These are phyloP conservation scores for Heterotis niloticus DNA, from an alignment of 2,113 vertebrate genomes.

Conservation along the genomic window DNA sequence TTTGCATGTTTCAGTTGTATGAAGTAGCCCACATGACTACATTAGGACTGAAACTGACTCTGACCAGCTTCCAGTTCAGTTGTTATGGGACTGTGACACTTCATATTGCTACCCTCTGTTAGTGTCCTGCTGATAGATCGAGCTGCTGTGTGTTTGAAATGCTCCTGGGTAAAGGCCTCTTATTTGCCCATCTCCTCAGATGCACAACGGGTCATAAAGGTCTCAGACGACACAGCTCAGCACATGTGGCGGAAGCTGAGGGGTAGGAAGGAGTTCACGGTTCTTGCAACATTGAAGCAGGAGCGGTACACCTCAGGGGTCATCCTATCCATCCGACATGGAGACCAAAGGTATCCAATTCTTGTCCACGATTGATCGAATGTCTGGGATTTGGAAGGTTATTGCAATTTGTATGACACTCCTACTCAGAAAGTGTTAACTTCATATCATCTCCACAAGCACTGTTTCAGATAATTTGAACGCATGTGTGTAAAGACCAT, in stretches of 20 bases:
- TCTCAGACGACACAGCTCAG: slow-evolving; percentile 67
- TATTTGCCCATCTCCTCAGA: slow-evolving; percentile 52
- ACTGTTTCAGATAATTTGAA: not conserved
- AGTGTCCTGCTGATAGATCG: too few species aligned
- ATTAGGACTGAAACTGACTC: too few species aligned
- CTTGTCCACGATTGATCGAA: not conserved
- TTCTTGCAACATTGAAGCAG: slow-evolving; percentile 79
- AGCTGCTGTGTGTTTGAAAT: not conserved
- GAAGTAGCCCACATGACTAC: too few species aligned
- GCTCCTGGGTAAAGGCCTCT: not conserved
- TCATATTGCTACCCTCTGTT: too few species aligned
- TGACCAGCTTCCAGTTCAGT: too few species aligned
- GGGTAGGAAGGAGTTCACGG: slow-evolving; percentile 77
- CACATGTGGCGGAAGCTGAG: slow-evolving; percentile 74
- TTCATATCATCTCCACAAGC: not conserved
- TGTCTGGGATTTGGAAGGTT: not conserved
- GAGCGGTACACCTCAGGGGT: slow-evolving; percentile 77
- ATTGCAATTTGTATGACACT: not conserved
- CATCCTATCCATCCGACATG: slow-evolving; percentile 78
- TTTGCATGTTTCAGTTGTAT: too few species aligned
- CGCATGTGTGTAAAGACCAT: not conserved
- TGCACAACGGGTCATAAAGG: slow-evolving; percentile 72
- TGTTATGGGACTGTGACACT: too few species aligned
- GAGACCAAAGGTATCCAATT: slow-evolving; percentile 72
- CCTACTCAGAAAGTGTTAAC: not conserved